phyloP scores from a whole-genome alignment of 1,140 invertebrate species.

The Diploscapter pachys region DNA sequence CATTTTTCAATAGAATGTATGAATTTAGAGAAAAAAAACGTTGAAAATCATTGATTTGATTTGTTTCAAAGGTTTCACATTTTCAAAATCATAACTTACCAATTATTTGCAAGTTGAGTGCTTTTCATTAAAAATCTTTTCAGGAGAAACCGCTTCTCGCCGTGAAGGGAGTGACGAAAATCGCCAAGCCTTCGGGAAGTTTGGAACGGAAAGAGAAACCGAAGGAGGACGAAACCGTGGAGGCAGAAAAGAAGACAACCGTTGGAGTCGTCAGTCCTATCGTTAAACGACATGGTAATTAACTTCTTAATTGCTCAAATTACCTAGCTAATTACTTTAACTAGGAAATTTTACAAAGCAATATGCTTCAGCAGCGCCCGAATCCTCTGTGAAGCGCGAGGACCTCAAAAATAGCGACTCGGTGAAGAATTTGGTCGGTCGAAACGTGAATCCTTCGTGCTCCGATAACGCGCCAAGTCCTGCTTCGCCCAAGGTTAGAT shows the following conservation, averaged over 20 bases:
- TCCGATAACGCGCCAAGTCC: not conserved
- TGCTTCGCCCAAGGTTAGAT: not conserved
- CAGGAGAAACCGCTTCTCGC: conserved; percentile 13
- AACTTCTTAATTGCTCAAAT: too few species aligned
- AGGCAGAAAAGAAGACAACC: not conserved
- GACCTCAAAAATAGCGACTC: not conserved
- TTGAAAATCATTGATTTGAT: conserved; percentile 8
- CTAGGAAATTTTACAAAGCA: not conserved
- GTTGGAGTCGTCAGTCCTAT: conserved; percentile 37
- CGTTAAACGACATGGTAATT: not conserved
- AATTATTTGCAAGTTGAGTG: too few species aligned
- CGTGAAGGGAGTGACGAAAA: not conserved
- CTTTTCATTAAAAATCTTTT: not conserved
- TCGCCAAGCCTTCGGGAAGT: not conserved
- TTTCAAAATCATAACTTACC: too few species aligned
- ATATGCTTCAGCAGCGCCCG: not conserved
- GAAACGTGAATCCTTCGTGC: not conserved
- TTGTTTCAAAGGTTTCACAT: not conserved
- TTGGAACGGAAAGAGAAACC: conserved; percentile 7
- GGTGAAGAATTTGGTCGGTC: not conserved
- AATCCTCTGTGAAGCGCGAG: conserved; percentile 18
- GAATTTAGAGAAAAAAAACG: not conserved
- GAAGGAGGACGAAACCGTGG: too few species aligned
- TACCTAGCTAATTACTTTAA: too few species aligned
- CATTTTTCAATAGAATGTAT: too few species aligned